Conservation (phyloP, 2,113 vertebrate genomes). For the Fulica atra region DNA sequence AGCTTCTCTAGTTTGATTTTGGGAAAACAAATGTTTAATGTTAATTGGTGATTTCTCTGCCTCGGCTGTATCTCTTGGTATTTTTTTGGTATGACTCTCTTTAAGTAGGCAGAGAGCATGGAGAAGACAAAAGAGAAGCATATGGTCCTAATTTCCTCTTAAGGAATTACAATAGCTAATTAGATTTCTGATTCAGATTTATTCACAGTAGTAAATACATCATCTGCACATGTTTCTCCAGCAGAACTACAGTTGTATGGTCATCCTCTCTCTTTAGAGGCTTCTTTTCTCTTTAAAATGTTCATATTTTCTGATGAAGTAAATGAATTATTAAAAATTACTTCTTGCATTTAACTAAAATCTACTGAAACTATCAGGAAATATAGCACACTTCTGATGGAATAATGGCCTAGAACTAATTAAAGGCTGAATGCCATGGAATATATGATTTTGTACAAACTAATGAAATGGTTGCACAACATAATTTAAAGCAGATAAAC, state of each 20-base stretch:
- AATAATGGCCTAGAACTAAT: not conserved
- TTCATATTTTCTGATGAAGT: not conserved
- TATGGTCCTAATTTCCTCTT: conserved; percentile 15
- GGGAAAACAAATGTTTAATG: not conserved
- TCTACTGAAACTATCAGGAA: not conserved
- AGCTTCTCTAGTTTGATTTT: not conserved
- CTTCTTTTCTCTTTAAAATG: not conserved
- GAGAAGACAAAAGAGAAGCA: not conserved
- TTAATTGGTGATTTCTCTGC: not conserved
- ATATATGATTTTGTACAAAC: not conserved
- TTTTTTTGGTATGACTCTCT: not conserved
- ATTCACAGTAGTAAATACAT: conserved; percentile 20
- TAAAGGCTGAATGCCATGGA: not conserved
- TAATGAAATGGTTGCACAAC: not conserved
- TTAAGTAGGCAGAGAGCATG: not conserved
- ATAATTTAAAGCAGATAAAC: not conserved
- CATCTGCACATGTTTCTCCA: not conserved
- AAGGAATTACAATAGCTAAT: conserved; percentile 42
- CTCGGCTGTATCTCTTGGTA: not conserved
- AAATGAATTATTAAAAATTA: not conserved
- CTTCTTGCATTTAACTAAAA: not conserved
- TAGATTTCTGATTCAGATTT: conserved; percentile 25
- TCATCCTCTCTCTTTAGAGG: not conserved
- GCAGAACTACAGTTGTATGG: not conserved
- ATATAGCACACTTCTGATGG: not conserved